Base-by-base conservation (phyloP, 2,113 vertebrate species). In the Mormoops blainvillei region DNA sequence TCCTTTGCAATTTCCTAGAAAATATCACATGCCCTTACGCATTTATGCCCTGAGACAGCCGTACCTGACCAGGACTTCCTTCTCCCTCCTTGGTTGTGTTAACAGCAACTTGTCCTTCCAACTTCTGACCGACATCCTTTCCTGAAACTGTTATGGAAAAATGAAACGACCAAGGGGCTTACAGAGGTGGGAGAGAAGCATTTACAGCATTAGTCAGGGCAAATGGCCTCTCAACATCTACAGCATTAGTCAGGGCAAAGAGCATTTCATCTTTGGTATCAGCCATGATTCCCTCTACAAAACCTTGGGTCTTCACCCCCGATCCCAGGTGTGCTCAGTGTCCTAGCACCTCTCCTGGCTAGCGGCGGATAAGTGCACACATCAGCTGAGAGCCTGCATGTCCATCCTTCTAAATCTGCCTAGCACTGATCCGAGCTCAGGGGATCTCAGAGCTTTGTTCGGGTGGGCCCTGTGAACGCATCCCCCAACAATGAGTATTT, bases 361-460 rank as follows among this genome's bases (percentile, higher is more conserved):
- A 63, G 70, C 73, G 3, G 4, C 2, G 31, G 74, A 13, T 68
- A 7, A 28, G 10, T 0, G 10, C 8, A 7, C 16, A 4, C 5
- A 7, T 43, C 38, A 14, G 50, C 33, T 1, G 43, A 48, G 65
- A 74, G 28, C 56, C 54, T 12, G 12, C 52, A 15, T 41, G 1
- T 16, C 15, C 24, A 1, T 3, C 19, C 58, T 50, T 26, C 9
- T 20, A 6, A 36, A 1, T 52, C 56, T 38, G 0, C 50, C 19
- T 56, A 12, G 36, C 20, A 28, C 20, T 22, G 65, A 36, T 15
- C 22, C 4, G 0, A 5, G 43, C 70, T 16, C 15, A 26, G 54
- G 38, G 68, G 33, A n/a, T 26, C 20, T 26, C 7, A 5, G 58
- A 54, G 43, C 12, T 50, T 10, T n/a, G 15, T 68, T 45, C 5